phyloP scores from a whole-genome alignment of 2,113 vertebrate species.

The Tragulus kanchil region DNA sequence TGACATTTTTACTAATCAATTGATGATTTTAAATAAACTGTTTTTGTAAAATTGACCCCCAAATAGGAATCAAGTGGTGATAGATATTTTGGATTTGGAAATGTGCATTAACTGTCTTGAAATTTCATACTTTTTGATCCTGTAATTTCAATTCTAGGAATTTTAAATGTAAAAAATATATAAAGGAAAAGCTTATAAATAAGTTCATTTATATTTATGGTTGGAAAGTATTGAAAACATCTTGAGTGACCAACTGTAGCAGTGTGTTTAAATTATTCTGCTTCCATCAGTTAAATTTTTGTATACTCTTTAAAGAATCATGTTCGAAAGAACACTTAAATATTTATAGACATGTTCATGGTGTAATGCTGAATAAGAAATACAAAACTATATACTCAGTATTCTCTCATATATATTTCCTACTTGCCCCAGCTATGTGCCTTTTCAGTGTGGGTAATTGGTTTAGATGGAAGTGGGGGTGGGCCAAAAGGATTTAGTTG shows the following conservation, averaged over 20 bases:
- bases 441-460: neutral
- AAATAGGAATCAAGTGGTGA: neutral
- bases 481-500: neutral
- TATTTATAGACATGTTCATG: neutral
- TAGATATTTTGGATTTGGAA: neutral
- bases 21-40: no score
- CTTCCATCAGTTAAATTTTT: neutral
- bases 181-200: neutral
- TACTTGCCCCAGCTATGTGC: neutral
- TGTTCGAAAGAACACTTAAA: neutral
- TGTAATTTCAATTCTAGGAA: neutral
- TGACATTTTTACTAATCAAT: no score
- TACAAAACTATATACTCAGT: neutral
- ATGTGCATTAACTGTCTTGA: neutral
- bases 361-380: neutral
- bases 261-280: neutral
- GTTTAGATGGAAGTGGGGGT: neutral
- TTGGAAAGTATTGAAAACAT: neutral
- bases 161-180: neutral
- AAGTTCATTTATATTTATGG: neutral
- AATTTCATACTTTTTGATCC: neutral
- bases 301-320: neutral
- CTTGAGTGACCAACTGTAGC: neutral
- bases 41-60: neutral
- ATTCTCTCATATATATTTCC: neutral